Conservation (phyloP, 2,888 invertebrate species). For the Acleris laterana region DNA sequence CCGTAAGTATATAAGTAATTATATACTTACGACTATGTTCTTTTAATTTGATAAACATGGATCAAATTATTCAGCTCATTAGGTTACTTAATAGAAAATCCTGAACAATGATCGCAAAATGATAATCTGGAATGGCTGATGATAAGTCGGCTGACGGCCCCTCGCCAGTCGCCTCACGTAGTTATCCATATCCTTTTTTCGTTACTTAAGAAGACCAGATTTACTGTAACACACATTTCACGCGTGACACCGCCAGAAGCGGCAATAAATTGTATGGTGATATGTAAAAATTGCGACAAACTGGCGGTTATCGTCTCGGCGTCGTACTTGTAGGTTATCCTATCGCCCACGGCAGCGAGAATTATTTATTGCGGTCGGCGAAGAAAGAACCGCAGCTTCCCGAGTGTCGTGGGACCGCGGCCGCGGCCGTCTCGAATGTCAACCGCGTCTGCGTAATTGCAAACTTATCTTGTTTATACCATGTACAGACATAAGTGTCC, state of each 20-base stretch:
- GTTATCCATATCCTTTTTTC: slow-evolving; percentile 58
- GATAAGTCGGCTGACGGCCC: slow-evolving; percentile 7
- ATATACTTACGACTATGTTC: no score
- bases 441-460: slow-evolving; percentile 70
- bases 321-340: slow-evolving; percentile 53
- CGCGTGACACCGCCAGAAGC: slow-evolving; percentile 60
- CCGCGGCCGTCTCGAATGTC: slow-evolving; percentile 66
- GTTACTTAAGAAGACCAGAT: slow-evolving; percentile 51
- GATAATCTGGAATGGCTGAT: slow-evolving; percentile 21
- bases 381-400: slow-evolving; percentile 72
- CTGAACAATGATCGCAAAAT: not conserved
- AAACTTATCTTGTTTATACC: slow-evolving; percentile 61
- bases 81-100: no score
- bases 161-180: slow-evolving; percentile 55
- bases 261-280: slow-evolving; percentile 68
- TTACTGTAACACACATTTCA: slow-evolving; percentile 61
- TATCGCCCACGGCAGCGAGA: slow-evolving; percentile 46
- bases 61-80: no score
- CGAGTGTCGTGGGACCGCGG: slow-evolving; percentile 59
- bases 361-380: slow-evolving; percentile 59
- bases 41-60: no score
- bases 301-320: slow-evolving; percentile 62
- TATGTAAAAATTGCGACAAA: slow-evolving; percentile 68
- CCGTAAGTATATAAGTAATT: no score
- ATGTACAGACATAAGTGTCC: slow-evolving; percentile 47